phyloP scores from a whole-genome alignment of 2,113 vertebrate species.

The Hipposideros armiger region DNA sequence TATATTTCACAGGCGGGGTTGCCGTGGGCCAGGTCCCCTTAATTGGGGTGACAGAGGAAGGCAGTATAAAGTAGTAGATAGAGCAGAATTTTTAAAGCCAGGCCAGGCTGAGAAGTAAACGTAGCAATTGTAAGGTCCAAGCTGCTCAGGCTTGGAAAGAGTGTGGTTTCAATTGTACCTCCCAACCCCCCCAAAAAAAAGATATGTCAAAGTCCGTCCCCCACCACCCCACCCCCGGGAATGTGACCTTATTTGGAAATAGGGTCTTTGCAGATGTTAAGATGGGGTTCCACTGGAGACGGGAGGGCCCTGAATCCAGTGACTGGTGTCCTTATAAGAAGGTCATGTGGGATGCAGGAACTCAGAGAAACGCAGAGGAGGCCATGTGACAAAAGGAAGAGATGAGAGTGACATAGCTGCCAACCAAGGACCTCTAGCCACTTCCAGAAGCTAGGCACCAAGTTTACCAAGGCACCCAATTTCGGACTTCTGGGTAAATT shows the following conservation, averaged over 20 bases:
- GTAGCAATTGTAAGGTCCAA: too few species aligned
- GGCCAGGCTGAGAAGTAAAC: not conserved
- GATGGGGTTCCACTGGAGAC: not conserved
- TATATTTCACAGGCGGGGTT: not conserved
- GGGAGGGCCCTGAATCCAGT: not conserved
- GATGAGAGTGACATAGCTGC: not conserved
- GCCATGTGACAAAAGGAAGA: not conserved
- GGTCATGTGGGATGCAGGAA: not conserved
- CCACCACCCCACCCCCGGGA: accelerated
- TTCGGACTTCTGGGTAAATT: not conserved
- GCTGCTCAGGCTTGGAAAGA: not conserved
- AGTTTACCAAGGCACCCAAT: not conserved
- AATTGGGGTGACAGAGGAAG: not conserved
- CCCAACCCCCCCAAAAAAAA: too few species aligned
- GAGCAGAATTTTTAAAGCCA: too few species aligned
- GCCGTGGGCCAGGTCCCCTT: not conserved
- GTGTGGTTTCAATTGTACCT: not conserved
- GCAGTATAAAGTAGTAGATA: not conserved
- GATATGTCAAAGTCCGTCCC: not conserved
- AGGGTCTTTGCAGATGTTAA: not conserved
- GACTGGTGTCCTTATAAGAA: not conserved
- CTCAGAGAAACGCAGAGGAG: not conserved
- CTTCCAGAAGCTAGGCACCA: not conserved
- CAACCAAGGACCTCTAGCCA: not conserved
- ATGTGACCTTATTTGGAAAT: not conserved